Evolutionary conservation across 2,888 invertebrate species (phyloP).

Genomic region (Lepidocyrtinus sp.): DNA sequence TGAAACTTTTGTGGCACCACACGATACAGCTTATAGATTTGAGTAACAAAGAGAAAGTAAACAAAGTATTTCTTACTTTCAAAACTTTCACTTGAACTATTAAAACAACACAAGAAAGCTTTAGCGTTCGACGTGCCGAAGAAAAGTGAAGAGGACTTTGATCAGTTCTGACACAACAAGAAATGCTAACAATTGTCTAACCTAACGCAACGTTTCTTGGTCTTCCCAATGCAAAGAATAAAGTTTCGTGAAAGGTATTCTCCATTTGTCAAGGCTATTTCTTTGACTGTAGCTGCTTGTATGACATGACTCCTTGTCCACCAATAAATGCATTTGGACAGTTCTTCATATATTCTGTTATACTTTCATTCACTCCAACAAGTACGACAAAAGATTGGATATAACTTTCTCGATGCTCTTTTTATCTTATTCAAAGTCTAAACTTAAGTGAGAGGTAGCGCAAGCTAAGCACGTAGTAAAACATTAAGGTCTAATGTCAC

Average conservation of each 20-base stretch:
- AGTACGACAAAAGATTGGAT: background rate
- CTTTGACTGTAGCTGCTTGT: background rate
- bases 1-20: background rate
- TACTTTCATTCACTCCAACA: background rate
- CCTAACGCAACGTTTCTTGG: background rate
- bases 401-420: background rate
- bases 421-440: background rate
- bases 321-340: constrained; percentile 8
- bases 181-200: background rate
- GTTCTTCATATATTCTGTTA: background rate
- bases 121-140: background rate
- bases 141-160: too few species aligned
- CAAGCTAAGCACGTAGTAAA: constrained; percentile 19
- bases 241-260: background rate
- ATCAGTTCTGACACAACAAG: constrained; percentile 7
- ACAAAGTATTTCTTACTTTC: background rate
- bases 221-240: background rate
- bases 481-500: constrained; percentile 38
- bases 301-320: background rate
- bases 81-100: background rate
- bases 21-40: background rate
- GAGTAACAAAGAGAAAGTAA: constrained; percentile 4
- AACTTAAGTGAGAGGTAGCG: background rate
- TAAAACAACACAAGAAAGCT: background rate
- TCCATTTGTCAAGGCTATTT: background rate